These are phyloP conservation scores for Pangasius djambal DNA, from an alignment of 2,797 vertebrate species.

Conservation along the genomic window DNA sequence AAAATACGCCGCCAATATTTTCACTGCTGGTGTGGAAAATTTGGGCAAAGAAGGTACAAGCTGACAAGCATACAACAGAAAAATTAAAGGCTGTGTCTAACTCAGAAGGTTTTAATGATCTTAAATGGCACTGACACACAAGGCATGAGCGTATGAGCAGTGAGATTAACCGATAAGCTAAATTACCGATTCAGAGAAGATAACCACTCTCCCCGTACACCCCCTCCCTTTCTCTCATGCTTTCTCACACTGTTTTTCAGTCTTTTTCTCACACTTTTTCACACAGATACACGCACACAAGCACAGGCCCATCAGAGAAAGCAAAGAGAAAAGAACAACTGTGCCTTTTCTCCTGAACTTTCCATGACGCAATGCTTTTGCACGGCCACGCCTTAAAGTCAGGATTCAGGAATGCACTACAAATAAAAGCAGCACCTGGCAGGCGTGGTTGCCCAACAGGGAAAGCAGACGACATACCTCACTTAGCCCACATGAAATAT, in stretches of 20 bases:
- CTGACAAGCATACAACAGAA: background rate
- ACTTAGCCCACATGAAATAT: slow-evolving; percentile 50
- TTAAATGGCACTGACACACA: background rate
- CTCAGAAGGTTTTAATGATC: background rate
- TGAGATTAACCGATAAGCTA: background rate
- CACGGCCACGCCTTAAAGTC: slow-evolving; percentile 51
- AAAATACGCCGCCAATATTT: background rate
- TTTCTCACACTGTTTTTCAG: background rate
- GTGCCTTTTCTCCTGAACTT: slow-evolving; percentile 23
- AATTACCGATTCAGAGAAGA: background rate
- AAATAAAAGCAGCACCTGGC: slow-evolving; percentile 54
- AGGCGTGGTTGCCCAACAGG: slow-evolving; percentile 41
- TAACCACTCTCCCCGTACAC: background rate
- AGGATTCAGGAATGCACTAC: slow-evolving; percentile 46
- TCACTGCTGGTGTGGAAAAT: slow-evolving; percentile 24
- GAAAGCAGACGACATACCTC: slow-evolving; percentile 40
- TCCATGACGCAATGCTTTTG: slow-evolving; percentile 8
- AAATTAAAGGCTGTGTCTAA: background rate
- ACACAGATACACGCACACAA: background rate
- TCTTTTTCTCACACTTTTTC: background rate
- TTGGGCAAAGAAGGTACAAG: background rate
- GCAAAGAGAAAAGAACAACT: background rate
- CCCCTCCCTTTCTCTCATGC: background rate
- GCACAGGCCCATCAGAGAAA: background rate
- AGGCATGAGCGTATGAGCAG: background rate